These are phyloP conservation scores for Margaritifera margaritifera DNA, from an alignment of 2,888 invertebrate genomes.

Conservation along the genomic window DNA sequence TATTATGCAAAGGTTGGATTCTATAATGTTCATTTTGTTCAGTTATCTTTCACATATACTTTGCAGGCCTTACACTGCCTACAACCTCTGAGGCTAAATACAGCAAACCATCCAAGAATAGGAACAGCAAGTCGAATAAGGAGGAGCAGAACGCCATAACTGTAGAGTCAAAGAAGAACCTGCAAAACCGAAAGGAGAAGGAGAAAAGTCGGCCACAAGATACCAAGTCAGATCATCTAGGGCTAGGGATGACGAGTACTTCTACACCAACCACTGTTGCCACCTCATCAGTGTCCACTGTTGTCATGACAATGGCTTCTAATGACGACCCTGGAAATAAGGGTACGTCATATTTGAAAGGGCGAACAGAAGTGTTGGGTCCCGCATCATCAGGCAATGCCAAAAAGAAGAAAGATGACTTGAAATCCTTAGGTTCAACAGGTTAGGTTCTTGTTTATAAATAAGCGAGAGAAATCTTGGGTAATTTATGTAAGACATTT, in stretches of 20 bases:
- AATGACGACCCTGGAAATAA: slow-evolving; percentile 1
- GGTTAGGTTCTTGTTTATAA: too few relatives aligned
- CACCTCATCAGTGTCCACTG: slow-evolving; percentile 15
- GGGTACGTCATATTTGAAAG: too few relatives aligned
- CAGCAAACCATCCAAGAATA: slow-evolving; percentile 35
- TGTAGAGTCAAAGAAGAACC: slow-evolving; percentile 49
- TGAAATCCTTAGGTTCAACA: too few relatives aligned
- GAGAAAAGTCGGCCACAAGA: slow-evolving; percentile 12
- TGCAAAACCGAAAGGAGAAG: slow-evolving; percentile 40
- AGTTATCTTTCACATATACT: background rate
- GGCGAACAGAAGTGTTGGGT: too few relatives aligned
- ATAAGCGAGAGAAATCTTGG: too few relatives aligned
- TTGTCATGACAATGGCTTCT: slow-evolving; percentile 1
- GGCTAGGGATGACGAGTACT: background rate
- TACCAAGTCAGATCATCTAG: background rate
- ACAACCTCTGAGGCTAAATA: slow-evolving; percentile 47
- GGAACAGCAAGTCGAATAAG: slow-evolving; percentile 36
- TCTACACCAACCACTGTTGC: slow-evolving; percentile 1
- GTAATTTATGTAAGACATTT: too few relatives aligned
- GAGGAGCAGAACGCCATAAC: slow-evolving; percentile 19
- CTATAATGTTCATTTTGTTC: too few relatives aligned
- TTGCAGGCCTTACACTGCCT: slow-evolving; percentile 47
- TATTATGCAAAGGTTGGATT: too few relatives aligned
- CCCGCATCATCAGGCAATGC: too few relatives aligned
- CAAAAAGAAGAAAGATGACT: too few relatives aligned